phyloP scores from a whole-genome alignment of 2,113 vertebrate genomes.

The Oncorhynchus keta region DNA sequence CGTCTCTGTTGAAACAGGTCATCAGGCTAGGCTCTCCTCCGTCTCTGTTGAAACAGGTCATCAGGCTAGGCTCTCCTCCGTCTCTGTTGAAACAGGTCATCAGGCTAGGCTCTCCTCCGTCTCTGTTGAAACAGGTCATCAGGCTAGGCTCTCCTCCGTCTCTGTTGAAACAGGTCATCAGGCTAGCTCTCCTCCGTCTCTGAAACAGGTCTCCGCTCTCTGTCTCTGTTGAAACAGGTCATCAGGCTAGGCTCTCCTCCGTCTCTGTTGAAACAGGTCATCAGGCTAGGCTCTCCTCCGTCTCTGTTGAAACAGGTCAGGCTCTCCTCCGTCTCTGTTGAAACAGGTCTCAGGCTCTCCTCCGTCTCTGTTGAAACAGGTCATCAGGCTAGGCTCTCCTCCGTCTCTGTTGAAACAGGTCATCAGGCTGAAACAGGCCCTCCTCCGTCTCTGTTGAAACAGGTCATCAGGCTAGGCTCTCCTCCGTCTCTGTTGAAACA shows the following conservation, averaged over 20 bases:
- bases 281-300: conserved; percentile 66
- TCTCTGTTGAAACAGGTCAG: conserved; percentile 49
- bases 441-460: conserved; percentile 26
- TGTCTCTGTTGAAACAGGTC: conserved; percentile 57
- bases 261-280: conserved; percentile 73
- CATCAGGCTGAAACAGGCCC: conserved; percentile 73
- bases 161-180: conserved; percentile 74
- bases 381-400: conserved; percentile 70
- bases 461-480: conserved; percentile 56
- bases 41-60: conserved; percentile 73
- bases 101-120: conserved; percentile 71
- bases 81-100: conserved; percentile 40
- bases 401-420: conserved; percentile 39
- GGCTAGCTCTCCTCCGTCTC: conserved; percentile 66
- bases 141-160: conserved; percentile 70
- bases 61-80: conserved; percentile 66
- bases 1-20: too few species aligned
- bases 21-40: conserved; percentile 67
- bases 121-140: too few species aligned
- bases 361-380: conserved; percentile 72
- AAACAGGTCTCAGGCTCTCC: conserved; percentile 60
- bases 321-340: conserved; percentile 59
- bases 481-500: conserved; percentile 73
- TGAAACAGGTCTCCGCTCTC: conserved; percentile 41
- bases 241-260: conserved; percentile 78